Conservation (phyloP, 2,797 vertebrate genomes). For the Sebastes elongatus region DNA sequence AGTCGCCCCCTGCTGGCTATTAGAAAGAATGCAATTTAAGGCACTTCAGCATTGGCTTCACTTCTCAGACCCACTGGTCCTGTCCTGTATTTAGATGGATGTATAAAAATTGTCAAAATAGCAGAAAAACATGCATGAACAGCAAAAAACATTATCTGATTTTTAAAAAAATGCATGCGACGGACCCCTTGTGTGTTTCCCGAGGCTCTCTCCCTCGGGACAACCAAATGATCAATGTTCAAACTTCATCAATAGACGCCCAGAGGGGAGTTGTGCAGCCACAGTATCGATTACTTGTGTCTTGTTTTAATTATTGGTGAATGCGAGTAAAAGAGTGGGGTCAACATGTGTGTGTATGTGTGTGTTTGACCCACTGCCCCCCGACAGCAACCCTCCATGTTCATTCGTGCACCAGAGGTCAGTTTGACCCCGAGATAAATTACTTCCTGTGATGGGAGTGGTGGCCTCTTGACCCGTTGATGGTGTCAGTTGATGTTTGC, state of each 20-base stretch:
- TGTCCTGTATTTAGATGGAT: background rate
- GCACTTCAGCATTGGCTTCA: too few relatives aligned
- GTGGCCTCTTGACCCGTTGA: constrained; percentile 41
- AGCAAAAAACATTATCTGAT: background rate
- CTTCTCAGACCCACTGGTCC: too few relatives aligned
- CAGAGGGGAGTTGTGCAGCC: constrained; percentile 13
- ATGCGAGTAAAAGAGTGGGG: constrained; percentile 35
- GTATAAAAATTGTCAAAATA: background rate
- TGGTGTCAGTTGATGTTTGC: constrained; percentile 21
- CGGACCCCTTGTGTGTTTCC: background rate
- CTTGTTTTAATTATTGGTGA: constrained; percentile 73
- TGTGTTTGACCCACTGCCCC: constrained; percentile 39
- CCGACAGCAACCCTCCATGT: constrained; percentile 10
- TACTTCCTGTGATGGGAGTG: constrained; percentile 57
- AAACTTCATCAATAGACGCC: constrained; percentile 56
- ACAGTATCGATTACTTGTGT: constrained; percentile 57
- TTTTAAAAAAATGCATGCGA: background rate
- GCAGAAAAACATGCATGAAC: background rate
- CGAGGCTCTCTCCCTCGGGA: constrained; percentile 1
- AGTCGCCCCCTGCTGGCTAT: too few relatives aligned
- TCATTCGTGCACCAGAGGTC: constrained; percentile 31
- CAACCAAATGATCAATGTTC: constrained; percentile 44
- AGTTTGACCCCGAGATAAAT: constrained; percentile 52
- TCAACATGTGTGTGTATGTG: background rate
- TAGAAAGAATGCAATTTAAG: too few relatives aligned